Conservation (phyloP, 1,140 invertebrate genomes). For the Papilio polytes region DNA sequence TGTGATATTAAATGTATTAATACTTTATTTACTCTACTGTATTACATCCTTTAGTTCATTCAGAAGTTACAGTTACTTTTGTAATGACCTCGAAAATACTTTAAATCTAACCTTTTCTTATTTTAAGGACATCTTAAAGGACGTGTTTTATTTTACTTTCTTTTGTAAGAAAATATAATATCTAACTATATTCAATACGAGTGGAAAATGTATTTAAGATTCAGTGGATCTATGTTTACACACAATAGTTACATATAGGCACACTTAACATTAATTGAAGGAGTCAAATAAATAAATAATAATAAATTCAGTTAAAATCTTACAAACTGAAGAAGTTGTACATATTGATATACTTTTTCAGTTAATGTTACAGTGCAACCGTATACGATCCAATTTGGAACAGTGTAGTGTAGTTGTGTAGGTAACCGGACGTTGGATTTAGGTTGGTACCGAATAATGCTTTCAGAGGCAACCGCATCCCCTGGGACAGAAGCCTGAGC, state of each 20-base stretch:
- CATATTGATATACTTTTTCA: neutral
- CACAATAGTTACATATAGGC: too few species aligned
- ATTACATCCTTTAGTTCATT: neutral
- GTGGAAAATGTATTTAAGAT: too few species aligned
- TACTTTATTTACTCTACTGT: neutral
- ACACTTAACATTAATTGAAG: too few species aligned
- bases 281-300: neutral
- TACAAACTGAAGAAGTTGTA: neutral
- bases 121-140: too few species aligned
- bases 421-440: slow-evolving; percentile 25
- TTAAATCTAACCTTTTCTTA: too few species aligned
- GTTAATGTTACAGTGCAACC: neutral
- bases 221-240: too few species aligned
- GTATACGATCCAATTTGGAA: slow-evolving; percentile 15
- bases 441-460: slow-evolving; percentile 23
- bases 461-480: slow-evolving; percentile 26
- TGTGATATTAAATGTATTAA: neutral
- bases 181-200: too few species aligned
- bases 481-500: neutral
- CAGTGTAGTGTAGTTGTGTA: neutral
- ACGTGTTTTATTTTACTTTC: too few species aligned
- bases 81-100: too few species aligned
- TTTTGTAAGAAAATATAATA: too few species aligned
- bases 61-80: neutral
- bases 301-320: neutral